Evolutionary conservation across 2,797 vertebrate species (phyloP).

Genomic region (Enteromius trimaculatus): DNA sequence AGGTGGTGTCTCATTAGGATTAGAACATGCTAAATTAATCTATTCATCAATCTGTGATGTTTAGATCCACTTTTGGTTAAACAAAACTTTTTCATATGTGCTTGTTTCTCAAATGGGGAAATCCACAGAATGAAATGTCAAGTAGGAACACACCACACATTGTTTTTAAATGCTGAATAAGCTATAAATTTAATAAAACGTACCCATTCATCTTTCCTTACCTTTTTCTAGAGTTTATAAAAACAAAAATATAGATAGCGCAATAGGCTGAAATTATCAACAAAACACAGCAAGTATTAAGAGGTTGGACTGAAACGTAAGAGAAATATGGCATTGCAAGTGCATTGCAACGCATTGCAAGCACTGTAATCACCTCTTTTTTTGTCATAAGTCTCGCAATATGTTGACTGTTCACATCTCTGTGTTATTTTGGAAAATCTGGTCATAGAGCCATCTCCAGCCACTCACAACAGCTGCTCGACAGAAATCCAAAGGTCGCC

Average conservation of each 20-base stretch:
- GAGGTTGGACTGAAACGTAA: background rate
- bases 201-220: background rate
- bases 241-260: background rate
- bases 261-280: background rate
- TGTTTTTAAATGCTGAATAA: background rate
- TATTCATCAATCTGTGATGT: background rate
- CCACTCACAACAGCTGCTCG: constrained; percentile 13
- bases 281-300: background rate
- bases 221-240: background rate
- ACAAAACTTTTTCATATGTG: background rate
- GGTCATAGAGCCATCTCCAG: background rate
- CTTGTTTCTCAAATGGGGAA: background rate
- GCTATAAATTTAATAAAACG: background rate
- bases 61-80: background rate
- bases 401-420: constrained; percentile 8
- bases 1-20: background rate
- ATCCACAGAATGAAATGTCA: background rate
- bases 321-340: background rate
- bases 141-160: background rate
- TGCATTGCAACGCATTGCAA: background rate
- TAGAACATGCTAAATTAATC: background rate
- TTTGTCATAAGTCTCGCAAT: background rate
- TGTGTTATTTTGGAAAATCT: constrained; percentile 4
- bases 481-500: constrained; percentile 20
- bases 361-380: background rate